Conservation (phyloP, 2,888 invertebrate genomes). For the Microchrysa polita region DNA sequence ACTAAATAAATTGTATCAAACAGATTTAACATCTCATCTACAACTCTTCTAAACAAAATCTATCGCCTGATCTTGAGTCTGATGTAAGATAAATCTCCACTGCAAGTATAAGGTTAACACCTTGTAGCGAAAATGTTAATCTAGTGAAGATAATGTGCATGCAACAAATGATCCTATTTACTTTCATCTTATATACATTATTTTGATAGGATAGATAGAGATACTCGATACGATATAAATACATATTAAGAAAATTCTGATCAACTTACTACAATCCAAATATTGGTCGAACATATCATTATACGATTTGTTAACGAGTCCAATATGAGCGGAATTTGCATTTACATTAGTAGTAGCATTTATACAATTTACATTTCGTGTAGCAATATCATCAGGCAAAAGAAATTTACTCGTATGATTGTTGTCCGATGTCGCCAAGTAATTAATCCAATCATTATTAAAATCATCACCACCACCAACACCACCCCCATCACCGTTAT, state of each 20-base stretch:
- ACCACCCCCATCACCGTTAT: background rate
- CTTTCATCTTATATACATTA: background rate
- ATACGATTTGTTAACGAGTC: conserved; percentile 50
- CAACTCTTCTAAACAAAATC: too few relatives aligned
- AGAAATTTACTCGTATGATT: conserved; percentile 2
- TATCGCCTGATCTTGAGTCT: too few relatives aligned
- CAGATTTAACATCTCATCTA: too few relatives aligned
- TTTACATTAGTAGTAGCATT: conserved; percentile 38
- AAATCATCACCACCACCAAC: conserved; percentile 34
- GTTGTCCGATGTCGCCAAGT: background rate
- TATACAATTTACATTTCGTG: conserved; percentile 35
- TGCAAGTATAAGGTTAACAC: conserved; percentile 33
- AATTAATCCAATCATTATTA: conserved; percentile 43
- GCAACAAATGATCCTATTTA: conserved; percentile 18
- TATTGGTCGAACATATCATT: conserved; percentile 56
- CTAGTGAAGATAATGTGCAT: conserved; percentile 14
- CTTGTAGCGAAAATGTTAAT: background rate
- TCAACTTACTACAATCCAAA: conserved; percentile 63
- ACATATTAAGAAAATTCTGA: conserved; percentile 19
- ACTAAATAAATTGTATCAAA: too few relatives aligned
- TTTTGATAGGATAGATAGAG: background rate
- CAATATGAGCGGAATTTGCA: conserved; percentile 40
- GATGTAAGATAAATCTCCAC: background rate
- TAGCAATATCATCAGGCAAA: conserved; percentile 24
- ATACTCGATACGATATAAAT: conserved; percentile 16